phyloP scores from a whole-genome alignment of 2,888 invertebrate species.

The Linyphia triangularis region DNA sequence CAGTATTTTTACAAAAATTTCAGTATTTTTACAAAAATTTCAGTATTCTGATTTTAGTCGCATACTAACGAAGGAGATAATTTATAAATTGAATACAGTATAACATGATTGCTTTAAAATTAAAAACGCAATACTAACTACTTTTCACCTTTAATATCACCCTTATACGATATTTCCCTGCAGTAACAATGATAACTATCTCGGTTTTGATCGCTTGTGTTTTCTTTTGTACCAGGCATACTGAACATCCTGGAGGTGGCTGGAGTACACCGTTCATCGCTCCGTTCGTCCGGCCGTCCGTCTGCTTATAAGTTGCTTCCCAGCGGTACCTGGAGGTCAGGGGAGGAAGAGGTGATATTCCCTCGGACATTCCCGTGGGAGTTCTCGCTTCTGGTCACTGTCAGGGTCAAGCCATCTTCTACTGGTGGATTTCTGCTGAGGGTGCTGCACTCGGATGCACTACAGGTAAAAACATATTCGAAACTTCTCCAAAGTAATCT shows the following conservation, averaged over 20 bases:
- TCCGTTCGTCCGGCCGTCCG: slow-evolving; percentile 52
- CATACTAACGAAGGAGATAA: too few relatives aligned
- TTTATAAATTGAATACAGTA: too few relatives aligned
- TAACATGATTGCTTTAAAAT: too few relatives aligned
- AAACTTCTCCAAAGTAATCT: too few relatives aligned
- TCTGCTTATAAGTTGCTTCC: slow-evolving; percentile 66
- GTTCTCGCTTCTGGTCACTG: slow-evolving; percentile 64
- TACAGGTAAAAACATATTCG: slow-evolving; percentile 66
- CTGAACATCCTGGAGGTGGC: slow-evolving; percentile 63
- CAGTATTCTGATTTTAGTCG: too few relatives aligned
- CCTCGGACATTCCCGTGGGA: slow-evolving; percentile 73
- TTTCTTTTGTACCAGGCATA: slow-evolving; percentile 26
- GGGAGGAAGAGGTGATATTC: slow-evolving; percentile 52
- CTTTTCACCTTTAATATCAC: too few relatives aligned
- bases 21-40: too few relatives aligned
- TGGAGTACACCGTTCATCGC: slow-evolving; percentile 51
- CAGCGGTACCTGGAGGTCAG: slow-evolving; percentile 57
- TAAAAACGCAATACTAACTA: too few relatives aligned
- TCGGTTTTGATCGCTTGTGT: too few relatives aligned
- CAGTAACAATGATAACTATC: too few relatives aligned
- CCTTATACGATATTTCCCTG: not conserved
- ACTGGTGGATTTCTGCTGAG: slow-evolving; percentile 57
- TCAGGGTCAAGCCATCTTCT: slow-evolving; percentile 40
- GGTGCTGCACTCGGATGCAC: slow-evolving; percentile 60
- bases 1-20: too few relatives aligned